Percentiles rank a stretch among this genome's conserved stretches.
Conservation (phyloP, 2,113 vertebrate species). For the Festucalex cinctus region DNA sequence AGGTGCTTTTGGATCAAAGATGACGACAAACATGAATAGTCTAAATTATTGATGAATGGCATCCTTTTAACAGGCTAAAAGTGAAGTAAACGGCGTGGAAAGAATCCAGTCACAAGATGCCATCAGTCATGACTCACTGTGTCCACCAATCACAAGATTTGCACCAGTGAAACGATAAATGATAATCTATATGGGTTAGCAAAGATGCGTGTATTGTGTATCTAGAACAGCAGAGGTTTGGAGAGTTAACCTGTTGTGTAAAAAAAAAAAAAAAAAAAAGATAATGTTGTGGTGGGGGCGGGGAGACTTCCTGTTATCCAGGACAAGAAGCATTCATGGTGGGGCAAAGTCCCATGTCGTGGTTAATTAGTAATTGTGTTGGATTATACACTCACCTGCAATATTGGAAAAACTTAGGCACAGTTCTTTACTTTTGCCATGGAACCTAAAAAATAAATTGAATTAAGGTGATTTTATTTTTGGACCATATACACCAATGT, state of each 20-base stretch:
- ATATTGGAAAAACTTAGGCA: not conserved
- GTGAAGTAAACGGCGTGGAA: slow-evolving; percentile 22
- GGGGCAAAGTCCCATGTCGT: slow-evolving; percentile 41
- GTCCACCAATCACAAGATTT: slow-evolving; percentile 15
- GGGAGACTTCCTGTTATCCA: not conserved
- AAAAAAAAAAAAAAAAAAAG: not conserved
- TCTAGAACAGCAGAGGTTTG: not conserved
- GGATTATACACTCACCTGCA: not conserved
- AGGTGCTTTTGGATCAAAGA: too few relatives aligned
- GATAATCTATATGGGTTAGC: not conserved
- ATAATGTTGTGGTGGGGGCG: not conserved
- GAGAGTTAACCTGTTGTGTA: not conserved
- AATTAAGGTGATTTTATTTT: not conserved
- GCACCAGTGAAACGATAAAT: not conserved
- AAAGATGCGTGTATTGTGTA: not conserved
- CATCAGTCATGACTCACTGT: slow-evolving; percentile 31
- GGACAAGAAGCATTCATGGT: not conserved
- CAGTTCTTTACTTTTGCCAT: not conserved
- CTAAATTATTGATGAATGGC: not conserved
- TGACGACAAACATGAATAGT: not conserved
- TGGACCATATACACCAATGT: not conserved
- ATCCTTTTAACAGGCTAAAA: not conserved
- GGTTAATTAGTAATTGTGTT: slow-evolving; percentile 51
- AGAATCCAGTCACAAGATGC: slow-evolving; percentile 33
- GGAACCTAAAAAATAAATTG: not conserved